Base-by-base conservation (phyloP, 2,797 vertebrate species). In the Rousettus madagascariensis region DNA sequence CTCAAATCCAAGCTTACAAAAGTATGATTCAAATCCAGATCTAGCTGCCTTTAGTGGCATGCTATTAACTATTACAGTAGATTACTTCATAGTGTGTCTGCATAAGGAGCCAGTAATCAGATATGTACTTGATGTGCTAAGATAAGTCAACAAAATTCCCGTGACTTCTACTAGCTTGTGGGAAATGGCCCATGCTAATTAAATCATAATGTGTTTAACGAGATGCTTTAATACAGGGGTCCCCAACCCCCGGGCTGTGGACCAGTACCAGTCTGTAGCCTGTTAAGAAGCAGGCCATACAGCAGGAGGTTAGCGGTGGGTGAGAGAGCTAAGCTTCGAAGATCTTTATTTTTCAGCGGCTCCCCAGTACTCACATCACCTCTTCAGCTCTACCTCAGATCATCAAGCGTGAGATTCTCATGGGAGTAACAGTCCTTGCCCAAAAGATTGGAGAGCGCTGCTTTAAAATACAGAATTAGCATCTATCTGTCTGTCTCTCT, bases 381-480 rank as follows among this genome's bases (percentile, higher is more conserved):
- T 4, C 49, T 49, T 49, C 49, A 49, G 15, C 15, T 49, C 15
- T 5, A 49, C 49, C 15, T 49, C 49, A 49, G 15, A 49, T 49
- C 49, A 49, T 49, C 49, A 16, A 15, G 49, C 13, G 5, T 49
- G 16, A 49, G 49, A 49, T 16, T 49, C 49, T 49, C 49, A 49
- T 15, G 49, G 46, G 13, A 49, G 15, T 49, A 49, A 5, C 49
- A 16, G 49, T 49, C 13, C 49, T 49, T 49, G 49, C 49, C 49
- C 49, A 49, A 49, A 49, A 49, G 49, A 4, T 49, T 49, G 49
- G 49, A 3, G 49, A 49, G 15, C 1, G 15, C 49, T 49, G 49
- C 49, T 94, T 89, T 79, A 72, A 79, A 92, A 75, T 61, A 82
- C 16, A 89, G 86, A 91, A 61, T 22, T 36, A 84, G 84, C n/a